Evolutionary conservation across 1,140 invertebrate genomes (phyloP), one percentile per base, ranked within the genome.

Genomic region (Meloidogyne floridensis): DNA sequence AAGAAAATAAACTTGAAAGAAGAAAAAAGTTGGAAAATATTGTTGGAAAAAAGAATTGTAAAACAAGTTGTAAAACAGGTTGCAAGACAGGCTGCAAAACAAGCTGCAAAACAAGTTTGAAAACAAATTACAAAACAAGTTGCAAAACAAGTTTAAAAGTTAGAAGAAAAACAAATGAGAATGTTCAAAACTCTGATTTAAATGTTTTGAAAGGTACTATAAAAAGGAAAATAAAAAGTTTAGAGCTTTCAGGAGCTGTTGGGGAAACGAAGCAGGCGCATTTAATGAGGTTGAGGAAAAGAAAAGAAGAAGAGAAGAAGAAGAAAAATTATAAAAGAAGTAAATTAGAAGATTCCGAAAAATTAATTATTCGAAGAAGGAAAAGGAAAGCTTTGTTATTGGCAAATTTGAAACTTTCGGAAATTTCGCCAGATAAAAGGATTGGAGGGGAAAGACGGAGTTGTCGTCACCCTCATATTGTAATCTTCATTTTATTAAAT

Each of bases 351-450:
- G 15, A 65, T 65, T 65, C 1, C 8, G 15, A 65, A 65, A 65
- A 65, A 65, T 47, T 47, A 47, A 47, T 47, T 47, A 47, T 47
- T 47, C 4, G 47, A 6, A n/a, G n/a, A 65, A 65, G 15, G 7
- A 65, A 65, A 65, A 65, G 59, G n/a, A 65, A 65, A 65, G 59
- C 59, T n/a, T 15, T 65, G 5, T 65, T 65, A 65, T 65, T 65
- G n/a, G 59, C 59, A n/a, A 65, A 65, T n/a, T 18, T 15, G 6
- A 65, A 65, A 65, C 59, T 65, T n/a, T 65, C 47, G 47, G 7
- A 47, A 47, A 47, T 8, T 47, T 47, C n/a, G n/a, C 1, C 5
- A 65, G n/a, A n/a, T 18, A 65, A 65, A 65, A 65, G n/a, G n/a
- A 15, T n/a, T 6, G 59, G n/a, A 18, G 59, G n/a, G 7, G 3